phyloP scores from a whole-genome alignment of 2,888 invertebrate species.

The Nephrotoma flavescens region DNA sequence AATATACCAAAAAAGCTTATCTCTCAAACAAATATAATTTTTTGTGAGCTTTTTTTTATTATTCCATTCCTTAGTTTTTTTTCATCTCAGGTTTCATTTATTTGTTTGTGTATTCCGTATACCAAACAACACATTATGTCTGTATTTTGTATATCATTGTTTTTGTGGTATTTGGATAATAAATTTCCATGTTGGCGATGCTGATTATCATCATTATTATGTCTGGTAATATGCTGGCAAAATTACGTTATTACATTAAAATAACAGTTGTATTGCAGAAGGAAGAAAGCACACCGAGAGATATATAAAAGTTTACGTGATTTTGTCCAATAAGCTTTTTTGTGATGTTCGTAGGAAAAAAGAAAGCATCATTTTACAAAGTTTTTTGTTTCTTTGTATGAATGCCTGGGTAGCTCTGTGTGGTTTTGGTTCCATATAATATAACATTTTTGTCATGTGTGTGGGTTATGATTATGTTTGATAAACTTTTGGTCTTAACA shows the following conservation, averaged over 20 bases:
- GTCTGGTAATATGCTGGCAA: background rate
- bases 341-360: background rate
- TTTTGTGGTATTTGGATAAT: background rate
- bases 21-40: background rate
- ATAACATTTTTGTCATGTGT: background rate
- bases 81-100: background rate
- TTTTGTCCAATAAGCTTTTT: background rate
- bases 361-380: background rate
- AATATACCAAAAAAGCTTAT: background rate
- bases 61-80: background rate
- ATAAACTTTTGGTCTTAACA: background rate
- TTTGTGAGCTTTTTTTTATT: background rate
- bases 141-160: background rate
- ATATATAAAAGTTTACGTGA: background rate
- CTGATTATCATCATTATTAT: background rate
- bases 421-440: background rate
- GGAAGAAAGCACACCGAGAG: background rate
- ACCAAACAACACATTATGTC: background rate
- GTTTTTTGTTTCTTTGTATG: background rate
- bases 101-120: background rate
- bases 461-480: background rate
- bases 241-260: background rate
- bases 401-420: background rate
- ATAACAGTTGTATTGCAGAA: background rate
- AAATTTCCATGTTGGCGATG: background rate